Evolutionary conservation across 1,140 invertebrate genomes (phyloP), one percentile per base, ranked within the genome.

Genomic region (Solen grandis): DNA sequence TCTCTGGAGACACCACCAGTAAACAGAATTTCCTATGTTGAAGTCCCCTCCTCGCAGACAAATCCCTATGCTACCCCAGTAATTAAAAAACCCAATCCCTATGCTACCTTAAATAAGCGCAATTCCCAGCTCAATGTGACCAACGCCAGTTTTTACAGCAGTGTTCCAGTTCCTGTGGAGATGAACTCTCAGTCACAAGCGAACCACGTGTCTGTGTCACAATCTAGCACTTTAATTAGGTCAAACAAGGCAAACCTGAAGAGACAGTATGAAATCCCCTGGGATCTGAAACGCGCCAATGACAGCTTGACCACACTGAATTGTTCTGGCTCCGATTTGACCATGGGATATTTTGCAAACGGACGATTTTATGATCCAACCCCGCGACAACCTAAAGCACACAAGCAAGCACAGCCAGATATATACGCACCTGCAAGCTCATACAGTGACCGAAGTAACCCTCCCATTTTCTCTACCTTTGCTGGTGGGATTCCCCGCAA

Each of bases 341-440:
- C 69, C 27, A 65, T 81, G 73, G 88, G 87, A 5, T 88, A 90
- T 66, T 88, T 89, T 81, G 81, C 84, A 46, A 90, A 89, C 81
- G 89, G 88, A 52, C 86, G 86, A 31, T 90, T 86, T 69, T 90
- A 89, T 79, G 89, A 89, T 63, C 89, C 89, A n/a, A 84, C 84
- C 50, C 65, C 72, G 16, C 55, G 77, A 33, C 59, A 80, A 22
- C 69, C 57, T 16, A 72, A 57, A 29, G 59, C 29, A n/a, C 31
- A 75, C 13, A 52, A 31, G 5, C 35, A 50, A 13, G 65, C 83
- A 19, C 75, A 84, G 35, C 84, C 86, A 29, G 87, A 89, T 35
- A 77, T 90, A 3, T 90, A 90, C 79, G 88, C 89, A 19, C 88
- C 88, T 35, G 88, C 85, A 16, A 90, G 89, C 69, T 87, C 87